Base-by-base conservation (phyloP, 1,140 invertebrate species). In the Drosophila auraria region DNA sequence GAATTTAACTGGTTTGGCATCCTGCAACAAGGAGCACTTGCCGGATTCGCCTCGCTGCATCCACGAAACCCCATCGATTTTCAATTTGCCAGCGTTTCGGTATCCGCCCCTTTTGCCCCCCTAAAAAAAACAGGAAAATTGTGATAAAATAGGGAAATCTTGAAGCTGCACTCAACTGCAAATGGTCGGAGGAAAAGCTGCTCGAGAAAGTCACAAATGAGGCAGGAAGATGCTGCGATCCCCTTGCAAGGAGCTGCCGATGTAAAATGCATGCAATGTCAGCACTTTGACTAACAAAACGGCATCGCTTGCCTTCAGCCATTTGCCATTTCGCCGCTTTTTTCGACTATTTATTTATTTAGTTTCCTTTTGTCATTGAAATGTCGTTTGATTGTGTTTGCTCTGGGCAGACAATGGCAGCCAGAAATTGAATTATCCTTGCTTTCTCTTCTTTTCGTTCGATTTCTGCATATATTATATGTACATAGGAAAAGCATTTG, bases 41-140 rank as follows among this genome's bases (percentile, higher is more conserved):
- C 58, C 27, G 47, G 40, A 71, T 59, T 57, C 61, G 65, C 57
- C 40, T 63, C 20, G 76, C 40, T 79, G 75, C 58, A 23, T 60
- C 27, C 50, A 78, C 64, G 56, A 65, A 57, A 47, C 58, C 47
- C 20, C 63, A 84, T 84, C 68, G 82, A 84, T 84, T 84, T 84
- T 84, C 82, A 81, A 84, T 84, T 84, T 84, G 68, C 61, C 61
- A 51, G 53, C 69, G 40, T 30, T 50, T 70, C 44, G 64, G 30
- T 57, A 33, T 44, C 63, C 53, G 20, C 53, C 68, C 64, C 27
- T 40, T 23, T 57, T 5, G n/a, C 33, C 9, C 9, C 8, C 33
- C 25, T 14, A 33, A 30, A 44, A 51, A 23, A 30, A 53, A 65
- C 15, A 42, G 14, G 14, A 14, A 56, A 77, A 54, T 12, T 30